Evolutionary conservation across 2,113 vertebrate genomes (phyloP).

Genomic region (Oxyruncus cristatus): DNA sequence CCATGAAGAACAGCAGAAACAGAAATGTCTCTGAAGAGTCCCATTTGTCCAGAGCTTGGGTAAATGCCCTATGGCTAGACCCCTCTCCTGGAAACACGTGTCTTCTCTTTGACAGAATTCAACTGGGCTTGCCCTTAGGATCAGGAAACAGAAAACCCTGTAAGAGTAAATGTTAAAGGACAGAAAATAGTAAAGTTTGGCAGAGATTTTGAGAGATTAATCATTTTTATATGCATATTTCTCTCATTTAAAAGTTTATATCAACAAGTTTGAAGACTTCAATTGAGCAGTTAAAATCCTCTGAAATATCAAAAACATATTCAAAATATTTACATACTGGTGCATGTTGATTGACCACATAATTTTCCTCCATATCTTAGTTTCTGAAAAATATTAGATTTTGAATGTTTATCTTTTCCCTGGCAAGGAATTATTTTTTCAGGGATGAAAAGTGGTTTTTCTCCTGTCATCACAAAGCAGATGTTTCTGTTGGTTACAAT

Average conservation of each 20-base stretch:
- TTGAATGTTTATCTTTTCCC: not conserved
- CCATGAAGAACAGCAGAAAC: not conserved
- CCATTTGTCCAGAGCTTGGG: not conserved
- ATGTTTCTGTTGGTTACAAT: not conserved
- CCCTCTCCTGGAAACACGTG: not conserved
- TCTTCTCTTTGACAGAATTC: not conserved
- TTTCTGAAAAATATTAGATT: not conserved
- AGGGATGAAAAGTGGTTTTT: not conserved
- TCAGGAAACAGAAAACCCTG: not conserved
- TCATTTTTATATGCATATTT: not conserved
- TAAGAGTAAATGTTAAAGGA: not conserved
- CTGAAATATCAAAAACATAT: not conserved
- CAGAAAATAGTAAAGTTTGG: not conserved
- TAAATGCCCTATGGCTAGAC: not conserved
- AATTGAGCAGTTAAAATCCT: not conserved
- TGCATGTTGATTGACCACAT: not conserved
- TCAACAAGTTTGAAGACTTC: not conserved
- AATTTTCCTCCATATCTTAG: not conserved
- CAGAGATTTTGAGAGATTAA: not conserved
- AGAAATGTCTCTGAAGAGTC: not conserved
- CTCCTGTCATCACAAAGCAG: not conserved
- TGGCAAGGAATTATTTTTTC: not conserved
- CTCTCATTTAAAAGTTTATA: not conserved
- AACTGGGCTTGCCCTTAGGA: not conserved
- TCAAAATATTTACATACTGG: not conserved